Conservation (phyloP, 2,113 vertebrate species). For the Crotalus horridus region DNA sequence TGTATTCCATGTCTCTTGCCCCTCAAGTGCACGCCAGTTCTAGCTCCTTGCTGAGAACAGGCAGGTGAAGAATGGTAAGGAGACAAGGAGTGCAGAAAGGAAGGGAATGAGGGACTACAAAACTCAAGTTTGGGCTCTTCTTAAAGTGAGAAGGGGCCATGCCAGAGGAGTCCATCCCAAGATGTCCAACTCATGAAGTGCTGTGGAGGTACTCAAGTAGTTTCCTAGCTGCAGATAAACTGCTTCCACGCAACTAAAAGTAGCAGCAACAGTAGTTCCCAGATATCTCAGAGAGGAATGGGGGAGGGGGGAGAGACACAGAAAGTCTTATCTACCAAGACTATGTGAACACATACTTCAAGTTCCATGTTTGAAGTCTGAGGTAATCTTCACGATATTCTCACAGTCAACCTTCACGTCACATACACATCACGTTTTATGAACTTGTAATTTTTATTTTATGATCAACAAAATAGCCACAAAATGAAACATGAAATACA, state of each 20-base stretch:
- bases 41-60: too few species aligned
- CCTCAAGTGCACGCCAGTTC: too few species aligned
- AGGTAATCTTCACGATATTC: neutral
- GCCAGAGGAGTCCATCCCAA: neutral
- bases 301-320: accelerated
- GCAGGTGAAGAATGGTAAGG: too few species aligned
- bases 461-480: neutral
- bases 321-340: neutral
- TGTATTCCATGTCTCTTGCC: too few species aligned
- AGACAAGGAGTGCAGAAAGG: too few species aligned
- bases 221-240: neutral
- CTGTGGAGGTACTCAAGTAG: neutral
- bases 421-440: neutral
- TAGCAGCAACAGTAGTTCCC: neutral
- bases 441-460: neutral
- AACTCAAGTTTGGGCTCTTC: neutral
- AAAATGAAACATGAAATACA: neutral
- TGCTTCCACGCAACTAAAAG: neutral
- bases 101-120: neutral
- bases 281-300: neutral
- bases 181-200: neutral
- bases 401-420: neutral
- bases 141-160: neutral
- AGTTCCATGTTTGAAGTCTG: neutral
- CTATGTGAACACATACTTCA: neutral